A percentile compares a stretch with the other conserved stretches of the same genome.
Conservation (phyloP, 2,888 invertebrate species). For the Drosophila peninsularis region DNA sequence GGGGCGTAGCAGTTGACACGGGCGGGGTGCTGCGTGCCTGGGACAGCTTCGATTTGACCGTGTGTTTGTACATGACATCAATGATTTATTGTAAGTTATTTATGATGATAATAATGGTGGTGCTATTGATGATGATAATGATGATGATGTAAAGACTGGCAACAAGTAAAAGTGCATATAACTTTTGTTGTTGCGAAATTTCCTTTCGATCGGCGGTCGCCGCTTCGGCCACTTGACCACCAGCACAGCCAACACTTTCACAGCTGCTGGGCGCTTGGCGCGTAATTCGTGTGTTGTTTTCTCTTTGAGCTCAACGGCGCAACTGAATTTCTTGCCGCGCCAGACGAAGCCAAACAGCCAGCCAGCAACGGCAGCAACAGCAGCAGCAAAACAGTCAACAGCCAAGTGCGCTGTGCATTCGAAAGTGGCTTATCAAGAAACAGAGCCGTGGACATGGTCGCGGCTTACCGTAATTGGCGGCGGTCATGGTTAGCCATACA, state of each 20-base stretch:
- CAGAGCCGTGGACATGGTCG: constrained; percentile 61
- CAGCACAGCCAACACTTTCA: constrained; percentile 59
- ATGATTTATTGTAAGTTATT: constrained; percentile 16
- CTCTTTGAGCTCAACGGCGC: constrained; percentile 76
- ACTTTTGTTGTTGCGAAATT: constrained; percentile 52
- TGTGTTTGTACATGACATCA: constrained; percentile 68
- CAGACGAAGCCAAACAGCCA: constrained; percentile 54
- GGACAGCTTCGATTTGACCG: constrained; percentile 67
- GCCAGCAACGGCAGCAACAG: constrained; percentile 30
- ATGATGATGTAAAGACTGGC: constrained; percentile 55
- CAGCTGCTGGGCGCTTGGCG: constrained; percentile 64
- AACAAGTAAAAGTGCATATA: constrained; percentile 74
- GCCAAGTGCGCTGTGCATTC: constrained; percentile 53
- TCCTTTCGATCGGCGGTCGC: constrained; percentile 58
- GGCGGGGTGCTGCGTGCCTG: constrained; percentile 58
- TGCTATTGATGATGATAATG: constrained; percentile 21
- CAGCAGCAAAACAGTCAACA: constrained; percentile 33
- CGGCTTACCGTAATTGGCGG: constrained; percentile 66
- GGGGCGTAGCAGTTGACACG: constrained; percentile 29
- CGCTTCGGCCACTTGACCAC: constrained; percentile 49
- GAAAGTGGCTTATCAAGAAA: constrained; percentile 72
- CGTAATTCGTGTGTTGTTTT: constrained; percentile 67
- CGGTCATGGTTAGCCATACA: constrained; percentile 53
- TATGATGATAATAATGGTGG: constrained; percentile 11
- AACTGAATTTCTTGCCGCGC: constrained; percentile 67